Conservation (phyloP, 2,888 invertebrate genomes). For the Drosophila pseudotalamancana region DNA sequence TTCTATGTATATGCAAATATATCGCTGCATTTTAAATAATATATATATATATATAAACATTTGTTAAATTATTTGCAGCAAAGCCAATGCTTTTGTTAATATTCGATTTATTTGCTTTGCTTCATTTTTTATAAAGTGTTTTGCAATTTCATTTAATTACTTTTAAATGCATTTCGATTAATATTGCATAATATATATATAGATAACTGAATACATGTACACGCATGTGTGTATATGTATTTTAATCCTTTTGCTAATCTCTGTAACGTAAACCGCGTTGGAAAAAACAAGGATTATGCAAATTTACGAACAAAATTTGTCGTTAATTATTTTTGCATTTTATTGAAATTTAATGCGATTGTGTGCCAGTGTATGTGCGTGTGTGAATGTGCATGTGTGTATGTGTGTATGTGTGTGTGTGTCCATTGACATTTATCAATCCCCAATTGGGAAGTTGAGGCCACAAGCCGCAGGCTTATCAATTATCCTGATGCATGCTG, state of each 20-base stretch:
- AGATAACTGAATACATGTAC: not conserved
- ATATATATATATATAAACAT: too few relatives aligned
- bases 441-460: constrained; percentile 4
- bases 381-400: not conserved
- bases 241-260: constrained; percentile 23
- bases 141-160: constrained; percentile 31
- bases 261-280: constrained; percentile 5
- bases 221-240: not conserved
- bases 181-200: constrained; percentile 21
- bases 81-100: not conserved
- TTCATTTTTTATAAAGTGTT: not conserved
- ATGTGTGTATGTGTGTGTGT: not conserved
- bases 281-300: constrained; percentile 27
- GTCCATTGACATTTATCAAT: constrained; percentile 27
- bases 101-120: not conserved
- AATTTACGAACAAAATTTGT: constrained; percentile 25
- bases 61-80: too few relatives aligned
- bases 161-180: constrained; percentile 46
- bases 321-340: constrained; percentile 40
- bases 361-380: not conserved
- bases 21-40: too few relatives aligned
- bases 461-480: constrained; percentile 50
- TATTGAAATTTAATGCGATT: constrained; percentile 39
- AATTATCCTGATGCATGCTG: constrained; percentile 34
- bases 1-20: too few relatives aligned